Base-by-base conservation (phyloP, 2,113 vertebrate species). In the Nothobranchius furzeri region DNA sequence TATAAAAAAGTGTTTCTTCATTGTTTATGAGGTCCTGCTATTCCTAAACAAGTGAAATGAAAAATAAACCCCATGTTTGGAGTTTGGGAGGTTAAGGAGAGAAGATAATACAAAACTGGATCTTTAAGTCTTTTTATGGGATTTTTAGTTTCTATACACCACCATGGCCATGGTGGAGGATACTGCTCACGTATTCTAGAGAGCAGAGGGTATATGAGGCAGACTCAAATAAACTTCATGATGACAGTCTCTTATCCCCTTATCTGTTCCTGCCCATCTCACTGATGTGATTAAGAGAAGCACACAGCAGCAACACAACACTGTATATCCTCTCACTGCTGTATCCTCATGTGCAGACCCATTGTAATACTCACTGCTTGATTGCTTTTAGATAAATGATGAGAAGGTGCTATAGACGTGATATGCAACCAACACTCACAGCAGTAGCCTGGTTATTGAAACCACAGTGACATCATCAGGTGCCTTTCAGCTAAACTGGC, bases 401-500 rank as follows among this genome's bases (percentile, higher is more conserved):
- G 48, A 70, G 50, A 59, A 9, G 10, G 42, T 58, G 70, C 36
- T 15, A 55, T 40, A 25, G 43, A 37, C 13, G 25, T 57, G 49
- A 78, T 42, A 76, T 40, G 62, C 51, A 68, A 66, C 45, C 37
- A 35, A 36, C 50, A 55, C 64, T 73, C 49, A 65, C 49, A 13
- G 61, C 49, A 9, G 12, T 73, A 73, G 77, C 84, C 72, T 82
- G 71, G 61, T 78, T 86, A 76, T 73, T 83, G 63, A 76, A 73
- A 59, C 58, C 69, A 57, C 60, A 36, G 49, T 82, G 67, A 80
- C 70, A 83, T 84, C 79, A 77, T 75, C 77, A 54, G 35, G 56
- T 61, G 75, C 78, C 84, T 88, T 76, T 69, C 50, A 81, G 84
- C 78, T 64, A 67, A n/a, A 57, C 54, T 78, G 75, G 84, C 73